These are phyloP conservation scores for Lasius platythorax DNA, from an alignment of 2,888 invertebrate species.

Conservation along the genomic window DNA sequence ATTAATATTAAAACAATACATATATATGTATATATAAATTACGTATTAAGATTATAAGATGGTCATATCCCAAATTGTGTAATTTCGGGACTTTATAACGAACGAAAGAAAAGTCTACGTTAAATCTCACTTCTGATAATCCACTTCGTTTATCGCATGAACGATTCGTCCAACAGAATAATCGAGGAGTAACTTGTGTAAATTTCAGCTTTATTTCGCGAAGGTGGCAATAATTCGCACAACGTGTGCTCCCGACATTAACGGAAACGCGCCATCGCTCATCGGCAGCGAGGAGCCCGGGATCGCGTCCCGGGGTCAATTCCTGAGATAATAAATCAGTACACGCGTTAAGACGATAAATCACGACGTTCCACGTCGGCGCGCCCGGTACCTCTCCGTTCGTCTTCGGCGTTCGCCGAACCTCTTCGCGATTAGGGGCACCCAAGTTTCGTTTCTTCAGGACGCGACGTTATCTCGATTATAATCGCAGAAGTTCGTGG, in stretches of 20 bases:
- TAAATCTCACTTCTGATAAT: neutral
- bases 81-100: neutral
- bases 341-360: slow-evolving; percentile 72
- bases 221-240: slow-evolving; percentile 68
- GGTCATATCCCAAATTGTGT: neutral
- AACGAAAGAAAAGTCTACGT: neutral
- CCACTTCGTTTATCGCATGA: neutral
- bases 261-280: slow-evolving; percentile 68
- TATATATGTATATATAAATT: neutral
- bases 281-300: slow-evolving; percentile 57
- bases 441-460: slow-evolving; percentile 40
- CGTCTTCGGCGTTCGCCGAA: slow-evolving; percentile 55
- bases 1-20: neutral
- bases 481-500: slow-evolving; percentile 48
- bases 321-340: slow-evolving; percentile 73
- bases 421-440: slow-evolving; percentile 49
- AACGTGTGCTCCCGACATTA: slow-evolving; percentile 64
- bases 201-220: slow-evolving; percentile 61
- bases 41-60: neutral
- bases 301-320: slow-evolving; percentile 64
- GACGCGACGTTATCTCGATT: slow-evolving; percentile 45
- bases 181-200: slow-evolving; percentile 8
- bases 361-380: slow-evolving; percentile 63
- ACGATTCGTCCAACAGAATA: neutral
- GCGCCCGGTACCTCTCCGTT: slow-evolving; percentile 51